Percentiles rank a stretch among this genome's conserved stretches.
Evolutionary conservation across 2,888 invertebrate genomes (phyloP).

Genomic region (Mythimna ferrago): DNA sequence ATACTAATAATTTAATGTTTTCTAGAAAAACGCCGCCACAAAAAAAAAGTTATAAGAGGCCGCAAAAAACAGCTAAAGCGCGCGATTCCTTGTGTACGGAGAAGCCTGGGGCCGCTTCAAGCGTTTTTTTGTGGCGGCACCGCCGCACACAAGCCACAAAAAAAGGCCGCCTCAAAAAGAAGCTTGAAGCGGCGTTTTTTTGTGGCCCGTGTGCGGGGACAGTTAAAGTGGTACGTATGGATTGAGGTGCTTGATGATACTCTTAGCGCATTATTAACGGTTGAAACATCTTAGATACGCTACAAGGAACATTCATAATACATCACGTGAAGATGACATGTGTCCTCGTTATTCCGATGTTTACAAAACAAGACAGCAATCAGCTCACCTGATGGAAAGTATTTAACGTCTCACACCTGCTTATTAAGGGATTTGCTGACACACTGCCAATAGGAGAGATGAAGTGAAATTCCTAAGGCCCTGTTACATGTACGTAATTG

Average conservation of each 20-base stretch:
- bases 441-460: conserved; percentile 6
- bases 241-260: background rate
- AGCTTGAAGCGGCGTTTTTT: too few species aligned
- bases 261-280: conserved; percentile 4
- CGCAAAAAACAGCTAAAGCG: too few species aligned
- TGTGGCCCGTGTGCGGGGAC: too few species aligned
- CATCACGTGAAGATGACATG: conserved; percentile 2
- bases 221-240: background rate
- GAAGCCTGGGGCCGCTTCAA: too few species aligned
- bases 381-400: background rate
- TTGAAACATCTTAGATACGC: background rate
- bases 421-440: background rate
- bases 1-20: conserved; percentile 14
- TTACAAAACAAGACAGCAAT: background rate
- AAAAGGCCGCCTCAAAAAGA: too few species aligned
- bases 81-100: too few species aligned
- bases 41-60: too few species aligned
- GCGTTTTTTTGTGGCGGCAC: too few species aligned
- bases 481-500: background rate
- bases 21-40: background rate
- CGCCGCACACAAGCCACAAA: too few species aligned
- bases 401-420: conserved; percentile 9
- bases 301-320: background rate
- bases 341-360: conserved; percentile 9
- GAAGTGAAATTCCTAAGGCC: conserved; percentile 2